Evolutionary conservation across 1,140 invertebrate species (phyloP).

Genomic region (Pantala flavescens): DNA sequence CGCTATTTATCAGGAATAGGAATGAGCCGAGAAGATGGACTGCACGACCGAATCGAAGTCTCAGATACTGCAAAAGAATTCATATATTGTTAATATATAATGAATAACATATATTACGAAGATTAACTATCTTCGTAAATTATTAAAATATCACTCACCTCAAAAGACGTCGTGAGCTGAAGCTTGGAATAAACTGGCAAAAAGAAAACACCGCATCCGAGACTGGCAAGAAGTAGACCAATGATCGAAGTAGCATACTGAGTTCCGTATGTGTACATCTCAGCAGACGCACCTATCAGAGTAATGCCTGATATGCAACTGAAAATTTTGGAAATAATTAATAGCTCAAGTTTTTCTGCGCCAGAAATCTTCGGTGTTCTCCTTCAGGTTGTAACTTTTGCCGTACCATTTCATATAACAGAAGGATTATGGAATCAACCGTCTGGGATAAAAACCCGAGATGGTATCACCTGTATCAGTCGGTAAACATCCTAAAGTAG

Average conservation of each 20-base stretch:
- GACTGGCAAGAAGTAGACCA: background rate
- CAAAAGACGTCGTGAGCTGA: slow-evolving; percentile 70
- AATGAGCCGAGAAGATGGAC: slow-evolving; percentile 50
- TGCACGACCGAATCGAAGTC: slow-evolving; percentile 49
- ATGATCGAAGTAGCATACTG: slow-evolving; percentile 51
- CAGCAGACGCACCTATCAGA: slow-evolving; percentile 77
- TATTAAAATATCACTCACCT: slow-evolving; percentile 42
- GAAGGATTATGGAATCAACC: too few species aligned
- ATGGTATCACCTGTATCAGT: too few species aligned
- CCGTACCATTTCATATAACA: too few species aligned
- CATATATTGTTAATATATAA: too few species aligned
- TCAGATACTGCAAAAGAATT: slow-evolving; percentile 49
- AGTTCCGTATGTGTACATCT: slow-evolving; percentile 82
- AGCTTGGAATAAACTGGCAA: slow-evolving; percentile 80
- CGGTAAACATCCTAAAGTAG: too few species aligned
- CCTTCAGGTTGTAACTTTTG: too few species aligned
- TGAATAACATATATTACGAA: too few species aligned
- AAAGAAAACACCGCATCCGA: slow-evolving; percentile 44
- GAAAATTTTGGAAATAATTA: slow-evolving; percentile 14
- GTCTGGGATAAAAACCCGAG: too few species aligned
- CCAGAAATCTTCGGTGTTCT: too few species aligned
- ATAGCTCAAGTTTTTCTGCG: too few species aligned
- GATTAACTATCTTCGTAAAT: background rate
- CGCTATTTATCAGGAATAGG: slow-evolving; percentile 49
- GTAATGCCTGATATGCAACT: slow-evolving; percentile 88